Evolutionary conservation across 1,140 invertebrate species (phyloP).

Genomic region (Calliopsis andreniformis): DNA sequence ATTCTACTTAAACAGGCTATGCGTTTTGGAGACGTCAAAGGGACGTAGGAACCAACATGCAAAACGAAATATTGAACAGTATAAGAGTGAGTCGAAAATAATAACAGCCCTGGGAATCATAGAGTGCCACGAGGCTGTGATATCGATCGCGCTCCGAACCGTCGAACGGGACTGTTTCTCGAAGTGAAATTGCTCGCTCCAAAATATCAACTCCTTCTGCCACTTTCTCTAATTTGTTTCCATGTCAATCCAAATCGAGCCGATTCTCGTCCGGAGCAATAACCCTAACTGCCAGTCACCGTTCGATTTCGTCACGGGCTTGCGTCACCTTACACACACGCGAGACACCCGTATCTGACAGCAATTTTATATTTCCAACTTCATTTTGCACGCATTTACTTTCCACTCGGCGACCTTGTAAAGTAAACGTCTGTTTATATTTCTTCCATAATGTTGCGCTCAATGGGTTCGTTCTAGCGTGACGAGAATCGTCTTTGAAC

Average conservation of each 20-base stretch:
- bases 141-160: no score
- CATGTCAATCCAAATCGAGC: neutral
- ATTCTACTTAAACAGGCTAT: constrained; percentile 1
- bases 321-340: constrained; percentile 6
- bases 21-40: neutral
- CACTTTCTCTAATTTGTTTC: constrained; percentile 1
- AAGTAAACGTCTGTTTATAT: constrained; percentile 27
- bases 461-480: neutral
- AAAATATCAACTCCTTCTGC: no score
- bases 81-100: no score
- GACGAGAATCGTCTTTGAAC: no score
- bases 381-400: constrained; percentile 20
- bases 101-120: no score
- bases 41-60: no score
- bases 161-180: no score
- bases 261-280: constrained; percentile 34
- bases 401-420: constrained; percentile 22
- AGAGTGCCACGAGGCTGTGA: no score
- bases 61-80: no score
- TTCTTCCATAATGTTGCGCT: neutral
- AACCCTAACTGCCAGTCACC: constrained; percentile 24
- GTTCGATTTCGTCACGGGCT: constrained; percentile 25
- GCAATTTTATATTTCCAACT: constrained; percentile 23
- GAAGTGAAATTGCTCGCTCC: no score
- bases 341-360: neutral